phyloP scores from a whole-genome alignment of 1,140 invertebrate species.

The Trinorchestia longiramus region DNA sequence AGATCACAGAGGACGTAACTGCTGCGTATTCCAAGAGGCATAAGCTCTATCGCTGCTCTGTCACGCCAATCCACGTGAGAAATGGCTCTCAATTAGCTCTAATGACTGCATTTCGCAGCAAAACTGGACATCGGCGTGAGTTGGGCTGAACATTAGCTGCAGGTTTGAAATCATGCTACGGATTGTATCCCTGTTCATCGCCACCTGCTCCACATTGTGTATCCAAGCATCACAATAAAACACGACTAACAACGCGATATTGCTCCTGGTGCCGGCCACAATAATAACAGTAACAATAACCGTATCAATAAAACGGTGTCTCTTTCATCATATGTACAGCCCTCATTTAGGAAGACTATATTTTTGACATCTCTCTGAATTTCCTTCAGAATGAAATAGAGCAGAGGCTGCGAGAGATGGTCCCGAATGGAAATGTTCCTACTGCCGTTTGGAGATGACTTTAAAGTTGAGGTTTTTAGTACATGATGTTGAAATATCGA shows the following conservation, averaged over 20 bases:
- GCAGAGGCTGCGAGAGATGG: neutral
- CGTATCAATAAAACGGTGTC: slow-evolving; percentile 53
- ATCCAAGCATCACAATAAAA: slow-evolving; percentile 50
- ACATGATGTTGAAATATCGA: neutral
- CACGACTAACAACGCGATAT: slow-evolving; percentile 38
- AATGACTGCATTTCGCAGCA: slow-evolving; percentile 46
- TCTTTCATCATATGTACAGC: slow-evolving; percentile 45
- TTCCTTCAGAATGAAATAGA: slow-evolving; percentile 51
- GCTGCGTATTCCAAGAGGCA: slow-evolving; percentile 14
- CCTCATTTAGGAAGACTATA: slow-evolving; percentile 53
- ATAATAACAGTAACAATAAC: slow-evolving; percentile 55
- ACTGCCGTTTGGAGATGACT: neutral
- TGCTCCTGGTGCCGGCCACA: slow-evolving; percentile 47
- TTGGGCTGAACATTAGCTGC: slow-evolving; percentile 45
- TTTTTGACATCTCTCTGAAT: slow-evolving; percentile 48
- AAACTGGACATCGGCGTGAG: slow-evolving; percentile 43
- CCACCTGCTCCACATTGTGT: slow-evolving; percentile 21
- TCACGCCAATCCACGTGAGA: slow-evolving; percentile 24
- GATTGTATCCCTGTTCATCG: slow-evolving; percentile 22
- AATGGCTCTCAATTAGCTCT: slow-evolving; percentile 46
- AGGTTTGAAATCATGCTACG: slow-evolving; percentile 19
- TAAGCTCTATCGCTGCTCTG: slow-evolving; percentile 42
- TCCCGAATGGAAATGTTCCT: neutral
- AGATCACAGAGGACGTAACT: slow-evolving; percentile 16
- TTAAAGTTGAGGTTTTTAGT: neutral